These are phyloP conservation scores for Dicycla oo DNA, from an alignment of 2,888 invertebrate species.

Conservation along the genomic window DNA sequence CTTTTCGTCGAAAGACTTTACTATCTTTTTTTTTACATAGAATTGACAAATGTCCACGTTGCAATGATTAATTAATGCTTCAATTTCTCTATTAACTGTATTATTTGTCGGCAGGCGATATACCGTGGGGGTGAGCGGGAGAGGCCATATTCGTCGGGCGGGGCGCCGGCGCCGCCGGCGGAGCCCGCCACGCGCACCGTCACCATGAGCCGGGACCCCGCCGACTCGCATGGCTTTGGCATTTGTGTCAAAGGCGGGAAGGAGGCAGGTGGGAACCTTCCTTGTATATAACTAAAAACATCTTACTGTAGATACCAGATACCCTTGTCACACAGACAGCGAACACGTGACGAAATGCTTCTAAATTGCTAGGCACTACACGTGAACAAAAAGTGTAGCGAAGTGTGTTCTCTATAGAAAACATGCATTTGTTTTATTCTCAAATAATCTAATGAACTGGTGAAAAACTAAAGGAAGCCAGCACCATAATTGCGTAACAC, in stretches of 20 bases:
- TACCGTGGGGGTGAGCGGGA: slow-evolving; percentile 89
- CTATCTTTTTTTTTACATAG: slow-evolving; percentile 1
- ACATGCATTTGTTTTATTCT: too few species aligned
- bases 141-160: slow-evolving; percentile 90
- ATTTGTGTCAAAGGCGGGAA: slow-evolving; percentile 98
- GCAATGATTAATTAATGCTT: slow-evolving; percentile 15
- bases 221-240: slow-evolving; percentile 96
- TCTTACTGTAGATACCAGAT: slow-evolving; percentile 37
- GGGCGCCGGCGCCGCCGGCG: slow-evolving; percentile 92
- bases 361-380: slow-evolving; percentile 14
- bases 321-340: slow-evolving; percentile 52
- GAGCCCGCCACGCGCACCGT: slow-evolving; percentile 95
- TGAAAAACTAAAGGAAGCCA: too few species aligned
- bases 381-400: neutral
- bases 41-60: neutral
- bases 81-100: neutral
- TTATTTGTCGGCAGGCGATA: slow-evolving; percentile 81
- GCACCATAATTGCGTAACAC: too few species aligned
- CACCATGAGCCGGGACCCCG: slow-evolving; percentile 96
- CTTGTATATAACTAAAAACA: slow-evolving; percentile 36
- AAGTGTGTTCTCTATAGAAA: slow-evolving; percentile 1
- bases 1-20: neutral
- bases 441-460: too few species aligned
- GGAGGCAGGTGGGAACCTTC: slow-evolving; percentile 93
- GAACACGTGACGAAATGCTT: slow-evolving; percentile 30